Conservation (phyloP, 2,797 vertebrate genomes). For the Leptoclinus maculatus region DNA sequence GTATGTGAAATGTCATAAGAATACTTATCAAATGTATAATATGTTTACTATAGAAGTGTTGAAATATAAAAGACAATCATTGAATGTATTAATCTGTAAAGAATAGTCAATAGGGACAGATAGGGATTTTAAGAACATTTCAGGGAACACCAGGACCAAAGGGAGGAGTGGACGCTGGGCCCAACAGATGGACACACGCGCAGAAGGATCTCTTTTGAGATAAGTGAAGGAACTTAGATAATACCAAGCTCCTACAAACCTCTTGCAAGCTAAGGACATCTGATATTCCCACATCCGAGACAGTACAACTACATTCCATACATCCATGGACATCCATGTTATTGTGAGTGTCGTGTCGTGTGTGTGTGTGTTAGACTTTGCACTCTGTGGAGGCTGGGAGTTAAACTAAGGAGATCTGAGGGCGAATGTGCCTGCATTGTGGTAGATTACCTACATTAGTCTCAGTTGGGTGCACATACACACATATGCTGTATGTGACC, state of each 20-base stretch:
- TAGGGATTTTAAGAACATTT: no score
- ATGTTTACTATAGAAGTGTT: no score
- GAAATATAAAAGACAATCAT: no score
- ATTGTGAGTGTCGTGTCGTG: constrained; percentile 3
- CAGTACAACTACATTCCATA: neutral
- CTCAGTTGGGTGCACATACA: constrained; percentile 12
- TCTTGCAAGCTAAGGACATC: neutral
- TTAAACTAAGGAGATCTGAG: constrained; percentile 29
- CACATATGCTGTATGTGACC: neutral
- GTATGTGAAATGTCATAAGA: no score
- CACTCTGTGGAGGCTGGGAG: constrained; percentile 20
- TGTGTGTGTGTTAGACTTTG: constrained; percentile 15
- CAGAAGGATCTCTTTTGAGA: constrained; percentile 25
- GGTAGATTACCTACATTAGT: constrained; percentile 45
- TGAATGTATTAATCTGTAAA: no score
- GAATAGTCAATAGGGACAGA: no score
- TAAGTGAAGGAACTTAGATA: constrained; percentile 36
- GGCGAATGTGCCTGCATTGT: constrained; percentile 34
- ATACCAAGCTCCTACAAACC: constrained; percentile 10
- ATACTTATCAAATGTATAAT: no score
- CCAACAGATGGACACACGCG: no score
- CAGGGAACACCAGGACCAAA: no score
- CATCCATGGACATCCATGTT: neutral
- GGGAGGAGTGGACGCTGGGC: no score
- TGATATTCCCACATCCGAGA: neutral